Percentiles rank a stretch among this genome's conserved stretches.
Conservation (phyloP, 1,140 invertebrate species). For the Tigriopus japonicus region DNA sequence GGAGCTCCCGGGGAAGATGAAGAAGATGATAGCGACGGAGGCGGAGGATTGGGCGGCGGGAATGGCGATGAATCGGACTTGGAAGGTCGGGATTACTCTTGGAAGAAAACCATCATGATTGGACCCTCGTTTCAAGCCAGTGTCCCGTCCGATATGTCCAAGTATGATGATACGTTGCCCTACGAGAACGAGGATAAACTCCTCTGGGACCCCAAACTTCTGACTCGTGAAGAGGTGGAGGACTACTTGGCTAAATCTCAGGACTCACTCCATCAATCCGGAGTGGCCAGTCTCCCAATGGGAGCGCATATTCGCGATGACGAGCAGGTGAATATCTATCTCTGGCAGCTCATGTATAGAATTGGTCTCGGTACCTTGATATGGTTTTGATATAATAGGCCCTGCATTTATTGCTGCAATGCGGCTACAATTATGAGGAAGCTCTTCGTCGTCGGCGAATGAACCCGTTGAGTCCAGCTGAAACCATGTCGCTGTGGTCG, state of each 20-base stretch:
- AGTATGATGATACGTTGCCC: constrained; percentile 66
- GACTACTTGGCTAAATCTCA: constrained; percentile 55
- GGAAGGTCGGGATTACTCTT: constrained; percentile 19
- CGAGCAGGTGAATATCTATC: constrained; percentile 36
- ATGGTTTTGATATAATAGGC: too few species aligned
- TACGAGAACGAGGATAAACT: constrained; percentile 93
- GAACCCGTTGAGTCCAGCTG: constrained; percentile 50
- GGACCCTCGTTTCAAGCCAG: constrained; percentile 69
- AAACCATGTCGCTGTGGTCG: constrained; percentile 73
- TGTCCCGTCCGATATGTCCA: constrained; percentile 72
- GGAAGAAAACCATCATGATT: constrained; percentile 67
- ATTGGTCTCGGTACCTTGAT: background rate
- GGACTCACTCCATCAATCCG: constrained; percentile 30
- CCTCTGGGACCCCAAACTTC: constrained; percentile 66
- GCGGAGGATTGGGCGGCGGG: constrained; percentile 17
- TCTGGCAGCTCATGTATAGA: background rate
- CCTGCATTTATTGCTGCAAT: constrained; percentile 72
- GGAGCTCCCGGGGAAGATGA: constrained; percentile 48
- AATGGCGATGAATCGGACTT: constrained; percentile 16
- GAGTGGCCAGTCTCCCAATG: constrained; percentile 41
- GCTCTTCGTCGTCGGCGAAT: constrained; percentile 56
- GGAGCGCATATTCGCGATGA: constrained; percentile 73
- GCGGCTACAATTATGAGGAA: constrained; percentile 83
- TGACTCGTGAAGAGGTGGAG: constrained; percentile 52
- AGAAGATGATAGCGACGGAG: constrained; percentile 52